Conservation (phyloP, 2,888 invertebrate genomes). For the Blera fallax region DNA sequence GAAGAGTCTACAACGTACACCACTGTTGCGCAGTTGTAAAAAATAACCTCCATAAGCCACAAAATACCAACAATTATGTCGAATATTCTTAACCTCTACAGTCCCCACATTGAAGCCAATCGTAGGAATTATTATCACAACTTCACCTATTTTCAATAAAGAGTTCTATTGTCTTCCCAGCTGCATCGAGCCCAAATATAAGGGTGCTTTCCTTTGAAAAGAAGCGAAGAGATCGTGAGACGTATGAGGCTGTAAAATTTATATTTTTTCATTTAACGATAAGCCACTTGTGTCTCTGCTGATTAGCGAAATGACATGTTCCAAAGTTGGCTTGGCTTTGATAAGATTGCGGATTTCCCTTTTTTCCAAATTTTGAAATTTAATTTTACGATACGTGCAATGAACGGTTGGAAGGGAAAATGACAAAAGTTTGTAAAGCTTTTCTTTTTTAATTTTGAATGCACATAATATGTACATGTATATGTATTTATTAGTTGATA, state of each 20-base stretch:
- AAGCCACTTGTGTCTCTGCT: neutral
- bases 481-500: too few species aligned
- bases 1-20: slow-evolving; percentile 78
- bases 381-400: slow-evolving; percentile 54
- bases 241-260: slow-evolving; percentile 72
- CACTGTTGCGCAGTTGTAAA: slow-evolving; percentile 75
- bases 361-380: slow-evolving; percentile 6
- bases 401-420: slow-evolving; percentile 42
- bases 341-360: neutral
- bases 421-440: neutral
- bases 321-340: neutral
- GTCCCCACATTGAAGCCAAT: slow-evolving; percentile 79
- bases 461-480: too few species aligned
- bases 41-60: slow-evolving; percentile 78
- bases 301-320: slow-evolving; percentile 48
- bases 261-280: neutral
- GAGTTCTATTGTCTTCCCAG: slow-evolving; percentile 78
- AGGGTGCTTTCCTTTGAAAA: slow-evolving; percentile 75
- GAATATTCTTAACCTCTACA: slow-evolving; percentile 77
- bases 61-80: slow-evolving; percentile 78
- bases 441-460: slow-evolving; percentile 35
- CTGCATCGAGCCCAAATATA: slow-evolving; percentile 77
- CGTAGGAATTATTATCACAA: slow-evolving; percentile 77
- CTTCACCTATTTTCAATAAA: slow-evolving; percentile 77
- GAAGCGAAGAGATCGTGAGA: slow-evolving; percentile 75